Conservation (phyloP, 2,113 vertebrate genomes). For the Megaceryle maxima region DNA sequence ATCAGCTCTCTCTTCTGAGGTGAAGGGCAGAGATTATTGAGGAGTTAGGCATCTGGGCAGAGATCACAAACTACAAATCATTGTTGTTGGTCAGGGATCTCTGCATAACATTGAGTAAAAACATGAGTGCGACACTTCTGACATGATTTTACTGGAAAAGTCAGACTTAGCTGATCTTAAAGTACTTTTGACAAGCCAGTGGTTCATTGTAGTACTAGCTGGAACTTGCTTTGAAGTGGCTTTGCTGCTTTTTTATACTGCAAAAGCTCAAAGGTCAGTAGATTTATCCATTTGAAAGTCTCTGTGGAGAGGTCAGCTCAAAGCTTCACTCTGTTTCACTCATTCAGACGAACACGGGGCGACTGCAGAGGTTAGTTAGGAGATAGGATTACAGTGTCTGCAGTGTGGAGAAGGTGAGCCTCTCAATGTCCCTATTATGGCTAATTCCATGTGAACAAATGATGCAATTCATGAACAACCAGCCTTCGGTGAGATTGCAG, state of each 20-base stretch:
- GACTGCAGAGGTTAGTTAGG: constrained; percentile 25
- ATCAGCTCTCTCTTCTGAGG: not conserved
- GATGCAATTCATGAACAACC: not conserved
- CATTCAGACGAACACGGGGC: not conserved
- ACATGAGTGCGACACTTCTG: not conserved
- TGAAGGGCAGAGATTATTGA: not conserved
- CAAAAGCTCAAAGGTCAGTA: constrained; percentile 63
- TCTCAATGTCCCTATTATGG: constrained; percentile 52
- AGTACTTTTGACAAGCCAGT: constrained; percentile 23
- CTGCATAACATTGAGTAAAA: not conserved
- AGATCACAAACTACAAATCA: not conserved
- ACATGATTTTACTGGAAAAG: constrained; percentile 21
- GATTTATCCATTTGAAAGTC: constrained; percentile 45
- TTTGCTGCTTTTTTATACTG: constrained; percentile 42
- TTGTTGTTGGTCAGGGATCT: not conserved
- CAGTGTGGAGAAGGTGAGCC: constrained; percentile 30
- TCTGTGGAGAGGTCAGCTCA: constrained; percentile 54
- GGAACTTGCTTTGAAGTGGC: constrained; percentile 55
- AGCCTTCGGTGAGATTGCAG: not conserved
- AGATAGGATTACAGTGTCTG: constrained; percentile 52
- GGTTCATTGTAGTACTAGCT: constrained; percentile 38
- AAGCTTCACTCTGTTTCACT: constrained; percentile 57
- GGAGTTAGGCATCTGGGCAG: not conserved
- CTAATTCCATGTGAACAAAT: constrained; percentile 14
- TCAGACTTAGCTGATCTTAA: constrained; percentile 5